A percentile compares a stretch with the other conserved stretches of the same genome.
phyloP scores from a whole-genome alignment of 1,140 invertebrate species.

The Myzus persicae region DNA sequence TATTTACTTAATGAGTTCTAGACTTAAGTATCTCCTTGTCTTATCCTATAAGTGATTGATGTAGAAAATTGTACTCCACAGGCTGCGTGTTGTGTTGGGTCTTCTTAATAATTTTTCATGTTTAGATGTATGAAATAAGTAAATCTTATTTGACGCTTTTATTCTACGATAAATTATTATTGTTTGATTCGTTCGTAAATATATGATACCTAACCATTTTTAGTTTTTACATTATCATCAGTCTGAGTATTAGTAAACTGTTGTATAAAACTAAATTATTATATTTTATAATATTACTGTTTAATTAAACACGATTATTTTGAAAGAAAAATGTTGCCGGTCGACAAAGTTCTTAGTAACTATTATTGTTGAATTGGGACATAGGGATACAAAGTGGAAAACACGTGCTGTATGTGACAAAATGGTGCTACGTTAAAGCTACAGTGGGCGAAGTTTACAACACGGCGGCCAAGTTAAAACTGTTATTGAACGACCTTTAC shows the following conservation, averaged over 20 bases:
- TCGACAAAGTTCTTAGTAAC: background rate
- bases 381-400: background rate
- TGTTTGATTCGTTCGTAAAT: background rate
- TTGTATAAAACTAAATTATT: background rate
- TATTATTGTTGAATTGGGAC: background rate
- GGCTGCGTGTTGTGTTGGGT: background rate
- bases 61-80: background rate
- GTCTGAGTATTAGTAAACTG: background rate
- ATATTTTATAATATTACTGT: background rate
- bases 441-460: background rate
- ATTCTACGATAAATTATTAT: background rate
- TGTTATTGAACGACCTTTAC: background rate
- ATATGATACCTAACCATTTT: background rate
- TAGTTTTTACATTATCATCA: background rate
- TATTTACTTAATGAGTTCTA: background rate
- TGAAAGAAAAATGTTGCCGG: background rate
- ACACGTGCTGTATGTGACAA: background rate
- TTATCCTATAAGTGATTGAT: background rate
- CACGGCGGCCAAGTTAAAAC: background rate
- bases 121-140: background rate
- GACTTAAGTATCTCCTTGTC: background rate
- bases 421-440: background rate
- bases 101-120: too few relatives aligned
- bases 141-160: background rate
- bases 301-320: conserved; percentile 18